Evolutionary conservation across 1,140 invertebrate genomes (phyloP).

Genomic region (Drosophila tani): DNA sequence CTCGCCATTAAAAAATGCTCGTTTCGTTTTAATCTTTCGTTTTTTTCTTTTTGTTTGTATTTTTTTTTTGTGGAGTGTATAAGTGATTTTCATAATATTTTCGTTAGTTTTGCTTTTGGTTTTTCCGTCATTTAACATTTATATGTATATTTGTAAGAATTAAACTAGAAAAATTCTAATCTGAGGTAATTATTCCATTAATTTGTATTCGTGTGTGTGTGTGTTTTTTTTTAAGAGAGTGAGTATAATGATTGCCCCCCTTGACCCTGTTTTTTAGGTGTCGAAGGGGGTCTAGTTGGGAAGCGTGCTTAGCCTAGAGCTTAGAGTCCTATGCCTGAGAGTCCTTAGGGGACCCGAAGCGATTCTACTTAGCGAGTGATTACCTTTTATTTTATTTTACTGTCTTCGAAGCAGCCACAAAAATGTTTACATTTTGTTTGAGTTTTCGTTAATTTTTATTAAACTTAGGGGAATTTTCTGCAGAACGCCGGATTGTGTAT

Average conservation of each 20-base stretch:
- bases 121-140: constrained; percentile 64
- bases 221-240: constrained; percentile 46
- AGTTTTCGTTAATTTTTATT: constrained; percentile 39
- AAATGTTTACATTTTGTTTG: constrained; percentile 42
- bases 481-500: constrained; percentile 31
- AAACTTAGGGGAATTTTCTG: constrained; percentile 35
- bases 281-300: constrained; percentile 37
- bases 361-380: constrained; percentile 62
- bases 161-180: constrained; percentile 84
- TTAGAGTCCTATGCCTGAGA: constrained; percentile 46
- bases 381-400: constrained; percentile 34
- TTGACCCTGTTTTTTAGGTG: neutral
- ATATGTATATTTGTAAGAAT: constrained; percentile 81
- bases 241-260: constrained; percentile 45
- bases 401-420: constrained; percentile 75
- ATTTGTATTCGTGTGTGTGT: constrained; percentile 74
- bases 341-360: constrained; percentile 55
- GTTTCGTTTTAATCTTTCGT: constrained; percentile 38
- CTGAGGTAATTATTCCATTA: constrained; percentile 84
- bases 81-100: constrained; percentile 50
- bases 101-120: constrained; percentile 37
- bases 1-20: constrained; percentile 60
- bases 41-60: constrained; percentile 17
- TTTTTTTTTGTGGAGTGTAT: constrained; percentile 44
- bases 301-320: constrained; percentile 72